Evolutionary conservation across 2,113 vertebrate species (phyloP), one percentile per base, ranked within the genome.

Genomic region (Zosterops pallidus): DNA sequence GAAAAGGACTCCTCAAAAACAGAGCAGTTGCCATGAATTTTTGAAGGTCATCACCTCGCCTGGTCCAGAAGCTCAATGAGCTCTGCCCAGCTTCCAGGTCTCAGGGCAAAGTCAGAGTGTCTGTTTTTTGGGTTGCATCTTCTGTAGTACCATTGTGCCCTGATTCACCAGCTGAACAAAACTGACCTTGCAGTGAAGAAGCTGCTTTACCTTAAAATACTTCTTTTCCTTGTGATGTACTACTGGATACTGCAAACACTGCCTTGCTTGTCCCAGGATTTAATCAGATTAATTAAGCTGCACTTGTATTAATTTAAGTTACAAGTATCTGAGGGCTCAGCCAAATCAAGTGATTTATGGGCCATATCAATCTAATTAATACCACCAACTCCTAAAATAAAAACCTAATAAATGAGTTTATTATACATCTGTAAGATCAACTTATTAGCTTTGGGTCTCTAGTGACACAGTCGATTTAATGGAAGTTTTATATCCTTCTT

Each of bases 231-330:
- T 67, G 26, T 9, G 39, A 52, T 3, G 4, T 55, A 5, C 69
- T 90, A 71, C 26, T 55, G 71, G 83, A 62, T 83, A 74, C 68
- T 69, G 57, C 86, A 84, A 74, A 78, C 37, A 62, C 26, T 19
- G 31, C 57, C 13, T 59, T 85, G 77, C 82, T 79, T 74, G 85
- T 91, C 79, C 94, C 65, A 74, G 64, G 47, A 88, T 96, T 95
- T 94, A 91, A 96, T 95, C 95, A 93, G 83, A 93, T 97, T 97
- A 97, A 97, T 97, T 97, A 96, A 97, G 12, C 12, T 42, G 82
- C 86, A 88, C 84, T 94, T 89, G 82, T 94, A 84, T 96, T 96
- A 96, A 95, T 97, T 95, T 93, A 92, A 94, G 94, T 93, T 94
- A 84, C 95, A 92, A 92, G 65, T 90, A 86, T 97, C 96, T 79